Conservation (phyloP, 2,113 vertebrate genomes). For the Pedetes capensis region DNA sequence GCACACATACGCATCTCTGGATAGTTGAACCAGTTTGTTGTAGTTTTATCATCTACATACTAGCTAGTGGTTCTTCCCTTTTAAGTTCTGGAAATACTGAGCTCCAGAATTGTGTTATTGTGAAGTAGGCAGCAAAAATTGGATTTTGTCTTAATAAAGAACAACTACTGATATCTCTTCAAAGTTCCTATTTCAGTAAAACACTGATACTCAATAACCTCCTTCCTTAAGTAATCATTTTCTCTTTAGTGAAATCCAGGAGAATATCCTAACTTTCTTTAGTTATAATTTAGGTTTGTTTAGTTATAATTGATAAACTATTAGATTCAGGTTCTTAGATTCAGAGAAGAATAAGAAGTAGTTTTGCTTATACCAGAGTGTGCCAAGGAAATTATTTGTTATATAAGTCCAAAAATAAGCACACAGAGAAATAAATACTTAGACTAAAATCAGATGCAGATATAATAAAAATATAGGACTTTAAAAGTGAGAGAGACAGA, state of each 20-base stretch:
- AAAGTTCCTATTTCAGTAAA: background rate
- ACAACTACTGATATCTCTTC: background rate
- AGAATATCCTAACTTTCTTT: constrained; percentile 5
- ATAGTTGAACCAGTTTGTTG: background rate
- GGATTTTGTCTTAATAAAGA: constrained; percentile 1
- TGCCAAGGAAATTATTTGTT: background rate
- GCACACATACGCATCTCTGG: background rate
- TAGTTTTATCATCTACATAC: background rate
- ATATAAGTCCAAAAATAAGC: too few species aligned
- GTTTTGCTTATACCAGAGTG: background rate
- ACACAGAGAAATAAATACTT: too few species aligned
- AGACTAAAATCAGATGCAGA: background rate
- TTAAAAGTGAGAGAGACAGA: background rate
- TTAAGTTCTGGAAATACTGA: constrained; percentile 6
- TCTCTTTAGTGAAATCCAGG: background rate
- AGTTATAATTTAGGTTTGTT: background rate
- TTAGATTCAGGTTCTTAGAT: background rate
- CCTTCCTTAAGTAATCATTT: background rate
- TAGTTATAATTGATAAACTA: background rate
- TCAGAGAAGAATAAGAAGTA: background rate
- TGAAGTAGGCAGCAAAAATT: background rate
- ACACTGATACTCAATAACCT: background rate
- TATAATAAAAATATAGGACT: background rate
- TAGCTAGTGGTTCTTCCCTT: background rate
- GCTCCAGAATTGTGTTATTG: background rate